phyloP scores from a whole-genome alignment of 2,113 vertebrate species.

The Apteryx mantelli region DNA sequence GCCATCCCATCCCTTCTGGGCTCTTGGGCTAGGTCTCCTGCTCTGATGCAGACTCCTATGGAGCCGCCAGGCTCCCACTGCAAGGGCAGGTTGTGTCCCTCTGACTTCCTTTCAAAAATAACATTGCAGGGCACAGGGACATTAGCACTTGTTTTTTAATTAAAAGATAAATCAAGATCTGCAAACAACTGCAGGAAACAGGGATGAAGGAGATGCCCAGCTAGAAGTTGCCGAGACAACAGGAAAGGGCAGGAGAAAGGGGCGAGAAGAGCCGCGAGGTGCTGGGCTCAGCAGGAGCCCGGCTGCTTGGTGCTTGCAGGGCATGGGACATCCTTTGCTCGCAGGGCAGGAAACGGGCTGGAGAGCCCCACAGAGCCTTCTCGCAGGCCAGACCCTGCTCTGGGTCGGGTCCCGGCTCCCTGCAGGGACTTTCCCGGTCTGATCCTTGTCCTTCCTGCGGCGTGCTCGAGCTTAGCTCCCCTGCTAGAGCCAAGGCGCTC shows the following conservation, averaged over 20 bases:
- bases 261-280: fast-evolving
- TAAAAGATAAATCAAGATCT: not conserved
- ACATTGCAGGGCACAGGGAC: not conserved
- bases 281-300: not conserved
- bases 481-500: not conserved
- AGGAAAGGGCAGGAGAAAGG: not conserved
- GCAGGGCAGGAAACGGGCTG: fast-evolving
- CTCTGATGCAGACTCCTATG: not conserved
- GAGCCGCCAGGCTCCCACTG: not conserved
- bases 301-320: too few species aligned
- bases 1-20: not conserved
- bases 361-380: fast-evolving
- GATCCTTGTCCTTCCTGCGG: not conserved
- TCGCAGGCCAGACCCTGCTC: not conserved
- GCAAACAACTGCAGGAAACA: not conserved
- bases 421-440: fast-evolving
- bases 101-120: not conserved
- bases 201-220: too few species aligned
- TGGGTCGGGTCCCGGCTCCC: not conserved
- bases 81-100: not conserved
- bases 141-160: not conserved
- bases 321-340: too few species aligned
- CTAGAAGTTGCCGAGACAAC: not conserved
- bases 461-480: fast-evolving
- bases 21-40: not conserved